Evolutionary conservation across 2,113 vertebrate genomes (phyloP).

Genomic region (Callorhinus ursinus): DNA sequence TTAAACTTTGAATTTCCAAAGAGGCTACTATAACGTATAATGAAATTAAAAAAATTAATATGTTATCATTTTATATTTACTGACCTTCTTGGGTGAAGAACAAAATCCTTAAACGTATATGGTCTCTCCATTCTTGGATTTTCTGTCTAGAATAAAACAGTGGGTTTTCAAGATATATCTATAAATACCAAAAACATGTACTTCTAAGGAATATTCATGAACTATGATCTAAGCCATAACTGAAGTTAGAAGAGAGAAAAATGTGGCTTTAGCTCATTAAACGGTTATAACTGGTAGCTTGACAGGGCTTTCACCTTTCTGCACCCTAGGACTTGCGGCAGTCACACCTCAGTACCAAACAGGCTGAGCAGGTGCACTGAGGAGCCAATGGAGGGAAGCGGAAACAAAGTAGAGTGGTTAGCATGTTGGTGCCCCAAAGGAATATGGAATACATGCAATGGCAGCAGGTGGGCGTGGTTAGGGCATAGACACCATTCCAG

Average conservation of each 20-base stretch:
- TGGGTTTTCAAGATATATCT: slow-evolving; percentile 67
- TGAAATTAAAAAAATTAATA: neutral
- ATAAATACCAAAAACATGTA: slow-evolving; percentile 51
- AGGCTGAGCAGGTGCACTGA: neutral
- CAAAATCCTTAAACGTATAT: slow-evolving; percentile 98
- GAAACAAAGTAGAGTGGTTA: neutral
- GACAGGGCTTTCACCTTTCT: neutral
- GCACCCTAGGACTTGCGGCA: neutral
- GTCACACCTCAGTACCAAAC: neutral
- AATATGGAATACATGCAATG: neutral
- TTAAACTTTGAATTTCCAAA: slow-evolving; percentile 39
- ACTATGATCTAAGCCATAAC: neutral
- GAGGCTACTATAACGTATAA: neutral
- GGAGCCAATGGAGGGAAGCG: neutral
- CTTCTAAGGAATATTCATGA: slow-evolving; percentile 59
- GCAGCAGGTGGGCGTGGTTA: neutral
- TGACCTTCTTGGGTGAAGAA: slow-evolving; percentile 98
- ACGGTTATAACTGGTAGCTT: neutral
- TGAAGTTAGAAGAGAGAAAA: slow-evolving; percentile 29
- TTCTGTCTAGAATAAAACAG: slow-evolving; percentile 93
- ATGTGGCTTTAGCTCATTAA: neutral
- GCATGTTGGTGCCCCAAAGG: neutral
- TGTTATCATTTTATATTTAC: slow-evolving; percentile 75
- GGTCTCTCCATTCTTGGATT: slow-evolving; percentile 95
- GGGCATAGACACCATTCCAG: neutral